Conservation (phyloP, 1,140 invertebrate genomes). For the Mactra quadrangularis region DNA sequence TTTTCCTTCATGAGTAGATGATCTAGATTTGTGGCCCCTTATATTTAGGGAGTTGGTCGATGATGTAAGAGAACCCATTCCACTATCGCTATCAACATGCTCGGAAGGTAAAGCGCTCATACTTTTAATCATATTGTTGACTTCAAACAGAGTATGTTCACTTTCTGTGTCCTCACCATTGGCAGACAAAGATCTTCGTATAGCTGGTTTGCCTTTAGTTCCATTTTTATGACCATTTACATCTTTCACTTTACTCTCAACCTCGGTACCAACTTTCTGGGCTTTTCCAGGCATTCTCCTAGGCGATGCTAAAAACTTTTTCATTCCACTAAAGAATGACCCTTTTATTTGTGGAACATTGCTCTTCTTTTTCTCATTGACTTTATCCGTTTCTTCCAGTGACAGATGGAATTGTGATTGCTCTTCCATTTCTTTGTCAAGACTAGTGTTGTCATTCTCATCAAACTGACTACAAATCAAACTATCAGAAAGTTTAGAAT, state of each 20-base stretch:
- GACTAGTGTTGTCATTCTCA: conserved; percentile 1
- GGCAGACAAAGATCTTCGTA: background rate
- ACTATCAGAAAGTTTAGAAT: background rate
- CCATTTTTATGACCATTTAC: background rate
- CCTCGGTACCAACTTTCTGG: background rate
- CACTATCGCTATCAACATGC: conserved; percentile 45
- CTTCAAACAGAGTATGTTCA: conserved; percentile 55
- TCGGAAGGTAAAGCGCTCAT: background rate
- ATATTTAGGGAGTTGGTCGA: conserved; percentile 44
- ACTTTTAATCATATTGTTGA: conserved; percentile 35
- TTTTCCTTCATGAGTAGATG: conserved; percentile 1
- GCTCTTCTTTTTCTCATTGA: conserved; percentile 48
- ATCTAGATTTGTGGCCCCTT: background rate
- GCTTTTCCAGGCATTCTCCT: conserved; percentile 57
- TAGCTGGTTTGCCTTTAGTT: conserved; percentile 11
- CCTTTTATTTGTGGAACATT: conserved; percentile 61
- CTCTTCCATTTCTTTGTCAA: conserved; percentile 55
- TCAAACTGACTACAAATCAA: background rate
- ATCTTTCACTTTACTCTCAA: background rate
- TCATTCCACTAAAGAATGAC: conserved; percentile 75
- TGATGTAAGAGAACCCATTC: conserved; percentile 52
- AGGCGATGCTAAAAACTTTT: conserved; percentile 71
- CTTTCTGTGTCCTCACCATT: conserved; percentile 27
- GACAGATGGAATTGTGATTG: conserved; percentile 76
- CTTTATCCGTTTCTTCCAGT: conserved; percentile 66